Evolutionary conservation across 2,113 vertebrate species (phyloP), one percentile per base, ranked within the genome.

Genomic region (Mola mola): DNA sequence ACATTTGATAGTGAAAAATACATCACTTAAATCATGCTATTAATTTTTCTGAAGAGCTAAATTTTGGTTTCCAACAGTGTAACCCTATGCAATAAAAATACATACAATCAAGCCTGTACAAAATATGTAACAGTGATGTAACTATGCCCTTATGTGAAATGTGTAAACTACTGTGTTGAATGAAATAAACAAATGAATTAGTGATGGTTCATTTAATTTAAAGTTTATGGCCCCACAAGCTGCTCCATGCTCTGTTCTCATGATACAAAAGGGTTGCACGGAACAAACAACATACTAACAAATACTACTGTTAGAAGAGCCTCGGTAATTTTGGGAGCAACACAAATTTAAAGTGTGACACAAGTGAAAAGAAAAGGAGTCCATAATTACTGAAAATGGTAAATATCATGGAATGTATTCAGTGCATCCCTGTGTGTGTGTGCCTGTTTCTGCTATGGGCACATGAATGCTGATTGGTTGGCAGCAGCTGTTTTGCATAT

Each of bases 401-500:
- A 13, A 15, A 15, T 34, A 34, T 34, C 33, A 19, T 29, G 37
- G 8, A 20, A 15, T 5, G 6, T 34, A 1, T 57, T 20, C 3
- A 8, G 10, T 4, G 46, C 2, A 1, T 25, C 7, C 9, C 9
- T 43, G 29, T 2, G 3, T 20, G 5, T 9, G 15, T n/a, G 17
- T 29, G 17, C 2, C 3, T 16, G 13, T 4, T 21, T 26, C 9
- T 38, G 33, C 1, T 21, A n/a, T 6, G 2, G 29, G 13, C 21
- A 25, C 26, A 60, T 22, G 19, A 47, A 55, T 36, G 22, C 8
- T 6, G 10, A 50, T 55, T 24, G 26, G 8, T 17, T 11, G 12
- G 4, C 16, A 13, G 37, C 15, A 19, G 59, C 38, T 24, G 37
- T 13, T 78, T 48, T 62, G 47, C 46, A 64, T 72, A 29, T 48